phyloP scores from a whole-genome alignment of 2,797 vertebrate genomes.

The Poeciliopsis paucimaculata region DNA sequence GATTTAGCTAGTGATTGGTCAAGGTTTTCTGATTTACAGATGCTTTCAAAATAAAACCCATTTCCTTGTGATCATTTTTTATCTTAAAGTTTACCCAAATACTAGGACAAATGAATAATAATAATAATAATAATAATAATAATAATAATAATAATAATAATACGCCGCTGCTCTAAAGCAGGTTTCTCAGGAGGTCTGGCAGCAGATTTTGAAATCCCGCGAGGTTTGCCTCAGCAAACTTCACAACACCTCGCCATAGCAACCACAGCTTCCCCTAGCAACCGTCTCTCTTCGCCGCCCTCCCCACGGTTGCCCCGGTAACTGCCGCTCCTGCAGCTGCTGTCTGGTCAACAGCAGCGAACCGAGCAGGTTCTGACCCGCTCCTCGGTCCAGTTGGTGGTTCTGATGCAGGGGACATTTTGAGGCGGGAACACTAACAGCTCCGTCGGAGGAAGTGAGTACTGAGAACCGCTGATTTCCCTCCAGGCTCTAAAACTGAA shows the following conservation, averaged over 20 bases:
- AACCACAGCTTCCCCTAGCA: slow-evolving; percentile 81
- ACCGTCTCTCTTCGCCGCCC: slow-evolving; percentile 51
- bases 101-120: not conserved
- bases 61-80: not conserved
- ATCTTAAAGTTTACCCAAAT: not conserved
- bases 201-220: slow-evolving; percentile 43
- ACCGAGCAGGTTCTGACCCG: not conserved
- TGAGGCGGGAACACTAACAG: slow-evolving; percentile 2
- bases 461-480: not conserved
- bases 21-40: not conserved
- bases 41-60: not conserved
- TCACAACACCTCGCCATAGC: slow-evolving; percentile 64
- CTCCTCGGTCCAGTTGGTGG: not conserved
- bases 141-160: too few species aligned
- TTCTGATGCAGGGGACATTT: slow-evolving; percentile 25
- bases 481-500: not conserved
- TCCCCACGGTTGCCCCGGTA: slow-evolving; percentile 68
- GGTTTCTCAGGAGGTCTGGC: not conserved
- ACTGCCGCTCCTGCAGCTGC: slow-evolving; percentile 64
- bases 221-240: slow-evolving; percentile 64
- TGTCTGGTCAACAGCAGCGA: slow-evolving; percentile 33
- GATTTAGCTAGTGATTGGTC: not conserved
- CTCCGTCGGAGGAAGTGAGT: slow-evolving; percentile 50
- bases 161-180: too few species aligned
- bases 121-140: too few species aligned